Base-by-base conservation (phyloP, 2,113 vertebrate species). In the Nothobranchius furzeri region DNA sequence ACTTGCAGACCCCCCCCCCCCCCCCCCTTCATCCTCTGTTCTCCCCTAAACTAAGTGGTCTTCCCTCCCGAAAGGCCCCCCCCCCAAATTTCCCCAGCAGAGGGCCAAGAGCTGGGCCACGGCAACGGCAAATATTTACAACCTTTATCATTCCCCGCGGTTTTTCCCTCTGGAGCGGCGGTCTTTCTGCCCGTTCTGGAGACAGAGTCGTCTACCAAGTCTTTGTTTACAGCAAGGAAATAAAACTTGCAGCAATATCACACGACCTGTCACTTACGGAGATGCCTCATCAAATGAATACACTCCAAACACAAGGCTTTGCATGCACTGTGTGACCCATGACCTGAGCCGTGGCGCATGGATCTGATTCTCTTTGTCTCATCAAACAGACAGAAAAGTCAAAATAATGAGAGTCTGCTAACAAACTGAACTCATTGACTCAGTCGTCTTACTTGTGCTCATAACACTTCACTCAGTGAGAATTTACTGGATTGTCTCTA, bases 101-200 rank as follows among this genome's bases (percentile, higher is more conserved):
- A 85, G 85, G 79, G 73, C 83, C 84, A 90, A 91, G 82, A 79
- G 78, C 75, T 36, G 42, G 85, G 85, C 85, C 88, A 77, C 75
- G 65, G 91, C 89, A 91, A 91, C 88, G 88, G 78, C 85, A 90
- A 88, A 91, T 90, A 92, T 92, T 92, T 90, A 90, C 85, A 85
- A 88, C 86, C 87, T 91, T 92, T 88, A 89, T 91, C 86, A 79
- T 87, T 90, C 89, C 88, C 86, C 20, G 78, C 55, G 82, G 84
- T 90, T 92, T 91, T 40, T 76, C 79, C 20, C 87, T 91, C 87
- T 85, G 24, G 82, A 90, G 88, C 83, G 91, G 89, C 87, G 68
- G 76, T 53, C 47, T 10, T 55, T 12, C 53, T 40, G 15, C 36
- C 59, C 63, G 24, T 72, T 79, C 77, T 79, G 73, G 85, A 84